Base-by-base conservation (phyloP, 2,797 vertebrate genomes). In the Pseudochirops cupreus region DNA sequence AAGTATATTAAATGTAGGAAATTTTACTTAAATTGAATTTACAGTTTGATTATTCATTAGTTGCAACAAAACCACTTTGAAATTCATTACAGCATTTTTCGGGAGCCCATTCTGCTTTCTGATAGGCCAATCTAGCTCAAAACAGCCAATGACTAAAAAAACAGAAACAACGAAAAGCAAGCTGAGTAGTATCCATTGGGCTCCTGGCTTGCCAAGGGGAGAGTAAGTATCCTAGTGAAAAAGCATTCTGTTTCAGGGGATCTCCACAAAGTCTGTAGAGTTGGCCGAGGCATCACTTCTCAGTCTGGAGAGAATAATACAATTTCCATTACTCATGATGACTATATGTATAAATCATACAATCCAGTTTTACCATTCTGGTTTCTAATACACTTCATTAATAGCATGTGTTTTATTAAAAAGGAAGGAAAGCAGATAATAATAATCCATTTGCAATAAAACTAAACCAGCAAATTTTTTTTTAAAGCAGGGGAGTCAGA, bases 341-440 rank as follows among this genome's bases (percentile, higher is more conserved):
- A 31, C 50, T 53, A 21, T 39, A 5, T 74, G n/a, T 74, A 31
- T 33, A 90, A 54, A 50, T 90, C 50, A 52, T 90, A 33, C 26
- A 90, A 90, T 53, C n/a, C 18, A 46, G 21, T 91, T 33, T 91
- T 18, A 55, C 90, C 52, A 91, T 54, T 91, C 21, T 9, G 12
- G 16, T 31, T 53, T 53, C 28, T 91, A 91, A 54, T 91, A 18
- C 3, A 87, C n/a, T 87, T 91, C 28, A 33, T 91, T 91, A 91
- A 18, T 33, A 54, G 95, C 96, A 93, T 94, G 39, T 93, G 92
- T 91, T 95, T 96, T 94, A 93, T 96, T 91, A 92, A 92, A 74
- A 13, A 93, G 0, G 46, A 50, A 92, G 87, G 90, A 56, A 94
- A 62, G 39, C 50, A 95, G 89, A 58, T 50, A 62, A 55, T 33